Base-by-base conservation (phyloP, 2,113 vertebrate species). In the Melospiza melodia region DNA sequence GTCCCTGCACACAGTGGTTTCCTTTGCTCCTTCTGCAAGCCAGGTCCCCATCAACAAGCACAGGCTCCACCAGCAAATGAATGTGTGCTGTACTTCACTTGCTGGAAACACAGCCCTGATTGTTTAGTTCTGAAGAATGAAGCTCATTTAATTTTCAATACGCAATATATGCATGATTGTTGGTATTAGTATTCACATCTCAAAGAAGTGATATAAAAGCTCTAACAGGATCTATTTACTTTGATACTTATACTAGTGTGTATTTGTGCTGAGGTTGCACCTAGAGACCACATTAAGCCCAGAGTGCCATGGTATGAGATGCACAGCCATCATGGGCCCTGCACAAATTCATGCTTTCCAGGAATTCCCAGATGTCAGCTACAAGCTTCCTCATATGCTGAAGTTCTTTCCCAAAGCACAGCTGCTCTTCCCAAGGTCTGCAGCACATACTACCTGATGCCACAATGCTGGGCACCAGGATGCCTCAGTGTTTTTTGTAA, bases 161-260 rank as follows among this genome's bases (percentile, higher is more conserved):
- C 14, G 24, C 68, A 92, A 80, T 91, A 80, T 75, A 58, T 84
- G 66, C 79, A 81, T 49, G 33, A 72, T 35, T 84, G 48, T 71
- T 94, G 24, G 59, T 73, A 87, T 90, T 71, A 91, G 39, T 77
- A 90, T 49, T 88, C 85, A 86, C 15, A 83, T 72, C 72, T 86
- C 76, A 81, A 89, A 65, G 51, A 92, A 43, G 10, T 63, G 55
- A 58, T 43, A 90, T 1, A 77, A 93, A 92, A 90, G 82, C 67
- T 94, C 63, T 81, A 78, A 55, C 8, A 81, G 44, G 30, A 72
- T 46, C 72, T 90, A 48, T 33, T 65, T 85, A 67, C 59, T 93
- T 55, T 71, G 39, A 59, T 52, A 55, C 33, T 88, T 77, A 69
- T 77, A 69, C 12, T 88, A 90, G 44, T 25, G 61, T 17, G 48